Percentiles rank a stretch among this genome's conserved stretches.
Evolutionary conservation across 2,113 vertebrate species (phyloP).

Genomic region (Mirza zaza): DNA sequence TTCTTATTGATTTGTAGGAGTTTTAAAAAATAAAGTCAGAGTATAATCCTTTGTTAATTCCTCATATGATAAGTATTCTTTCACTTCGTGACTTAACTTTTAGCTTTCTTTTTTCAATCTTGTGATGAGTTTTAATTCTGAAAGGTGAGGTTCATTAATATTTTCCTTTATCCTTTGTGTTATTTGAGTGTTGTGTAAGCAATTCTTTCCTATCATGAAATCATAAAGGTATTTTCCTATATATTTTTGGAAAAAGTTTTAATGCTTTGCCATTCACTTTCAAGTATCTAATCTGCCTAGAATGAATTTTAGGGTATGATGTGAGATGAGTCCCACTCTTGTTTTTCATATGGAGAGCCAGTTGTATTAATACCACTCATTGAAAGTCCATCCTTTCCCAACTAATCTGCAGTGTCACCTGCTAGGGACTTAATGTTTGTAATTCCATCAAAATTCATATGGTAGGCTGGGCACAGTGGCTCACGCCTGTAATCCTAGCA

Average conservation of each 20-base stretch:
- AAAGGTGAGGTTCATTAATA: neutral
- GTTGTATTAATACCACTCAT: neutral
- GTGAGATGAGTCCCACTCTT: neutral
- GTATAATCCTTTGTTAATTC: neutral
- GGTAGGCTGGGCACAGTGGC: no score
- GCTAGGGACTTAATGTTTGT: neutral
- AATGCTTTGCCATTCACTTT: neutral
- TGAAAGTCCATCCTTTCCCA: neutral
- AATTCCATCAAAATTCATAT: neutral
- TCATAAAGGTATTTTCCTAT: neutral
- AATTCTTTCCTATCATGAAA: neutral
- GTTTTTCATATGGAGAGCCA: neutral
- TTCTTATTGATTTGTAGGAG: neutral
- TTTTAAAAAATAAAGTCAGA: neutral
- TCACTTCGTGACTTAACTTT: neutral
- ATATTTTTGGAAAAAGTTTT: neutral
- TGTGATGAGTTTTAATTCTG: conserved; percentile 2
- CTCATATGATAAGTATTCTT: neutral
- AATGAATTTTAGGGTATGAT: neutral
- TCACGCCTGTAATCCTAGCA: no score
- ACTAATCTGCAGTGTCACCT: neutral
- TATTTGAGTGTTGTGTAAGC: neutral
- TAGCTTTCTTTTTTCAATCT: neutral
- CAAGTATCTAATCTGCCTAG: neutral
- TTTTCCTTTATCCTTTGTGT: neutral